These are phyloP conservation scores for Galleria mellonella DNA, from an alignment of 1,140 invertebrate species.

Conservation along the genomic window DNA sequence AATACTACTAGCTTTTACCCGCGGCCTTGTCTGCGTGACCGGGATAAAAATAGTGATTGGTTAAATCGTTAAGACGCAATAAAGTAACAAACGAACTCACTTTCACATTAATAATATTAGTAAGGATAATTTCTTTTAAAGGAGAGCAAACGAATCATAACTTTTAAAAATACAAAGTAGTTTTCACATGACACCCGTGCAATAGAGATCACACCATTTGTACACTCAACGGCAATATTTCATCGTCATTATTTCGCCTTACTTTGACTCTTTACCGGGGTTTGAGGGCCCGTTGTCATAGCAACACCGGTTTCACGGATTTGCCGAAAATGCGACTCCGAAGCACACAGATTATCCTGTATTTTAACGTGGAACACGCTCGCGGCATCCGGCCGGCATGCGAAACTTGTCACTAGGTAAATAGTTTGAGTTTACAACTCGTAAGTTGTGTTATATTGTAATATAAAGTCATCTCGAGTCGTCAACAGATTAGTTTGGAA, in stretches of 20 bases:
- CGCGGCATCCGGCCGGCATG: slow-evolving; percentile 41
- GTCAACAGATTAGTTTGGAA: slow-evolving; percentile 22
- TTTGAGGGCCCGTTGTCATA: slow-evolving; percentile 36
- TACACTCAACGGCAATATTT: slow-evolving; percentile 31
- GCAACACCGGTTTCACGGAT: slow-evolving; percentile 37
- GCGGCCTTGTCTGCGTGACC: no score
- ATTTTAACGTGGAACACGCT: slow-evolving; percentile 41
- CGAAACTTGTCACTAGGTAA: slow-evolving; percentile 50
- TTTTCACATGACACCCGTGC: not conserved
- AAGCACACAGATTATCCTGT: slow-evolving; percentile 41
- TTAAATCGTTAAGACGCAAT: no score
- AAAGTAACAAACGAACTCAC: no score
- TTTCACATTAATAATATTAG: no score
- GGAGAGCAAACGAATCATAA: no score
- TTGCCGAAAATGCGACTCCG: slow-evolving; percentile 35
- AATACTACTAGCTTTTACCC: no score
- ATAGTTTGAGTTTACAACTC: slow-evolving; percentile 52
- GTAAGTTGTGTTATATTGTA: slow-evolving; percentile 35
- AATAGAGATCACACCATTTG: not conserved
- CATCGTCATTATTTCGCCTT: slow-evolving; percentile 49
- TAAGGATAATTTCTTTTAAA: no score
- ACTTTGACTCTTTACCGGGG: slow-evolving; percentile 33
- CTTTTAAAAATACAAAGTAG: not conserved
- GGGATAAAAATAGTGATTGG: no score
- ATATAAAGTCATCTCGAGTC: slow-evolving; percentile 45